Conservation (phyloP, 2,113 vertebrate species). For the Chrysochloris asiatica region DNA sequence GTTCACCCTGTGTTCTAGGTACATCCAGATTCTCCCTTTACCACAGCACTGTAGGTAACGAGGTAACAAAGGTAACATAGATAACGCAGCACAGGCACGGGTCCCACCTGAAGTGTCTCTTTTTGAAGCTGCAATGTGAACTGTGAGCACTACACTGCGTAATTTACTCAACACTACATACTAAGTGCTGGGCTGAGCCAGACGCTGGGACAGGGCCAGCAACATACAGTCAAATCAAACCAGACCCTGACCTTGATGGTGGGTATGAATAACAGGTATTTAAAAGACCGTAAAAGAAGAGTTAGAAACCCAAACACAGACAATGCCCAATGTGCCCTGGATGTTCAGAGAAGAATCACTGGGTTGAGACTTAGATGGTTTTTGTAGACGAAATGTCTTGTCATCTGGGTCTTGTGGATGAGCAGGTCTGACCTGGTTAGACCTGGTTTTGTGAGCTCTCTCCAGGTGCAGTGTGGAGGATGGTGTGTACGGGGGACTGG, state of each 20-base stretch:
- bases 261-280: not conserved
- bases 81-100: not conserved
- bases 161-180: not conserved
- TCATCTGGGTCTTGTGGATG: not conserved
- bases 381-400: not conserved
- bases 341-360: not conserved
- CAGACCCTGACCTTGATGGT: constrained; percentile 10
- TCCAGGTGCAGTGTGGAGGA: not conserved
- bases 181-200: not conserved
- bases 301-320: not conserved
- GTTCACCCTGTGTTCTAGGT: not conserved
- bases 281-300: not conserved
- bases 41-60: constrained; percentile 4
- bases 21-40: not conserved
- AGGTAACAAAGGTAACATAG: too few species aligned
- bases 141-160: not conserved
- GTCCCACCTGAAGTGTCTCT: not conserved
- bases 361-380: not conserved
- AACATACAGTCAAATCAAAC: not conserved
- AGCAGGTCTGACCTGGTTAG: not conserved
- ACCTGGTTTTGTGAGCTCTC: not conserved
- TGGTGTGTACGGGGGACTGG: not conserved
- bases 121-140: not conserved
- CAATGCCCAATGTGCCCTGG: not conserved
- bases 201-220: constrained; percentile 1